Conservation (phyloP, 2,113 vertebrate genomes). For the Oceanites oceanicus region DNA sequence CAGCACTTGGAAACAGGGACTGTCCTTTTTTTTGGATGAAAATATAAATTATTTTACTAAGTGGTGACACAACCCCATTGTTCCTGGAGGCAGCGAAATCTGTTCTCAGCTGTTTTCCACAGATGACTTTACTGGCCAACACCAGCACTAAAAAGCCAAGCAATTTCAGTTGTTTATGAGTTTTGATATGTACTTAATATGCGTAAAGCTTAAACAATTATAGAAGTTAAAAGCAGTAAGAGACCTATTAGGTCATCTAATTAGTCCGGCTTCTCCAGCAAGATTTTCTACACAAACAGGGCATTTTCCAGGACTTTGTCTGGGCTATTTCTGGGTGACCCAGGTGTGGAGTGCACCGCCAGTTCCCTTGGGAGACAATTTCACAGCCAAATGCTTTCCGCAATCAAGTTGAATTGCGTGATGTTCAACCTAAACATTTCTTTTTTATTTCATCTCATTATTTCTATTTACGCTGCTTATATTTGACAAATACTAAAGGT, state of each 20-base stretch:
- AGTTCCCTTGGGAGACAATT: neutral
- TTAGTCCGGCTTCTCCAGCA: neutral
- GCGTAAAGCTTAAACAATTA: neutral
- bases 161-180: neutral
- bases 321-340: neutral
- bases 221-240: neutral
- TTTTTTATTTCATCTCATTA: neutral
- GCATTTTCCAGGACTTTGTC: neutral
- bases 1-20: accelerated
- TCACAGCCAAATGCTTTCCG: neutral
- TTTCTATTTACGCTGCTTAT: neutral
- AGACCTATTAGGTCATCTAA: neutral
- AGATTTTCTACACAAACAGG: neutral
- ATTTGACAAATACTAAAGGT: neutral
- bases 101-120: neutral
- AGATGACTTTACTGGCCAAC: neutral
- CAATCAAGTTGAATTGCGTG: neutral
- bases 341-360: neutral
- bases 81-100: accelerated
- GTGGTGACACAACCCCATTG: accelerated
- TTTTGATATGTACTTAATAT: neutral
- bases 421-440: neutral
- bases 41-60: neutral
- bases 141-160: neutral
- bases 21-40: neutral